Evolutionary conservation across 1,140 invertebrate genomes (phyloP).

Genomic region (Batillaria attramentaria): DNA sequence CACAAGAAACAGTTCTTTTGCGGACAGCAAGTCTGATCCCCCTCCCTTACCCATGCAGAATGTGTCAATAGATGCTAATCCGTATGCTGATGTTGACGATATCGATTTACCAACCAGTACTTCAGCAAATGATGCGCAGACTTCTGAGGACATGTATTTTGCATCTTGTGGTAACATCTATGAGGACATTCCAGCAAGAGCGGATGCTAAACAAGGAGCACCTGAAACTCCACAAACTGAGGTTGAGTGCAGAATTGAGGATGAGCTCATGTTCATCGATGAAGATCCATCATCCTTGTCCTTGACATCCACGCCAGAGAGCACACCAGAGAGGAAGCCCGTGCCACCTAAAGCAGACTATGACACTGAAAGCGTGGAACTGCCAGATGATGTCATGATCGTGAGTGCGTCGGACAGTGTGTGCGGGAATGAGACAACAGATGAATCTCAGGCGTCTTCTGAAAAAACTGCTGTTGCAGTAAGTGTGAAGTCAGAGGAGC

Average conservation of each 20-base stretch:
- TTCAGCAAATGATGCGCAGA: not conserved
- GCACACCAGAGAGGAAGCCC: no score
- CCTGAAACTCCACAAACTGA: not conserved
- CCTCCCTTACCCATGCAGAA: no score
- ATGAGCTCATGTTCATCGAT: conserved; percentile 14
- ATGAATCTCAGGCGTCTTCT: conserved; percentile 15
- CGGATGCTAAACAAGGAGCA: not conserved
- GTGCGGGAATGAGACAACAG: conserved; percentile 22
- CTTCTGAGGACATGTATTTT: not conserved
- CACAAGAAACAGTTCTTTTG: not conserved
- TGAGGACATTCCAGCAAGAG: conserved; percentile 16
- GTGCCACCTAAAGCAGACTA: no score
- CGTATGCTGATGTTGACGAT: no score
- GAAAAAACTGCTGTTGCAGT: no score
- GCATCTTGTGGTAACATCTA: conserved; percentile 22
- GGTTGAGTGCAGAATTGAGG: not conserved
- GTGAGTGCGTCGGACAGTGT: conserved; percentile 28
- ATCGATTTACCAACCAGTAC: no score
- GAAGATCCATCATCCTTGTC: not conserved
- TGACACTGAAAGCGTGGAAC: not conserved
- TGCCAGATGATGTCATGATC: conserved; percentile 29
- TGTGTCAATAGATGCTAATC: no score
- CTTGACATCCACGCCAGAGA: no score
- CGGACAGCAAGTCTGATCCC: no score
- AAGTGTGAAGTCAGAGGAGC: no score